Base-by-base conservation (phyloP, 2,113 vertebrate species). In the Sinocyclocheilus grahami region DNA sequence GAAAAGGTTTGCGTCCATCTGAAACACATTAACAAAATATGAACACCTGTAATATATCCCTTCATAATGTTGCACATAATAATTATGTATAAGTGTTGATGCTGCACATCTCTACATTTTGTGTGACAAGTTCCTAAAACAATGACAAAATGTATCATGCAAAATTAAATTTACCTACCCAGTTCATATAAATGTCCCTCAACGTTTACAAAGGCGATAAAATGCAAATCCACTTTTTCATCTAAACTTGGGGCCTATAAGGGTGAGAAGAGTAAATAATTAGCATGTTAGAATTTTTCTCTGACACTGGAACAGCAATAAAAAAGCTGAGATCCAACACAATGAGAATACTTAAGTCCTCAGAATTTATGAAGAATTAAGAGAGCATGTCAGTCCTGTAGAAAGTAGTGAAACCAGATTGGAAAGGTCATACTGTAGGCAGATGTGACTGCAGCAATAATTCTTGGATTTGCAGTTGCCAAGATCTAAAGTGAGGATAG, bases 221-320 rank as follows among this genome's bases (percentile, higher is more conserved):
- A 99, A 94, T 99, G 98, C 93, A 99, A 96, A 89, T 99, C 98
- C 92, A 99, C 97, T 95, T 99, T 99, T 91, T 99, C 98, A 92
- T 99, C 98, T 95, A 97, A 94, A 95, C 94, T 97, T 87, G 98
- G 98, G 12, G 97, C 96, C 98, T 99, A 92, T 93, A 75, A 65
- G 11, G 60, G 3, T 6, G 46, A 80, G 7, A 14, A 81, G 4
- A 74, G 37, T 39, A 78, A 88, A 24, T 46, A 46, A 4, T 46
- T 18, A 20, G 27, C 76, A 22, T 51, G 30, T 42, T 27, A 37
- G 39, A 12, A 6, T 67, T 14, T 82, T 67, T 69, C 30, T 63
- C 69, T 20, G 74, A 42, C 8, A 24, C 18, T 42, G 0, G n/a
- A 48, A 18, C 33, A 37, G 60, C 4, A 74, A 42, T 16, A n/a